These are phyloP conservation scores for Pachymerium ferrugineum DNA, from an alignment of 2,888 invertebrate genomes.

Conservation along the genomic window DNA sequence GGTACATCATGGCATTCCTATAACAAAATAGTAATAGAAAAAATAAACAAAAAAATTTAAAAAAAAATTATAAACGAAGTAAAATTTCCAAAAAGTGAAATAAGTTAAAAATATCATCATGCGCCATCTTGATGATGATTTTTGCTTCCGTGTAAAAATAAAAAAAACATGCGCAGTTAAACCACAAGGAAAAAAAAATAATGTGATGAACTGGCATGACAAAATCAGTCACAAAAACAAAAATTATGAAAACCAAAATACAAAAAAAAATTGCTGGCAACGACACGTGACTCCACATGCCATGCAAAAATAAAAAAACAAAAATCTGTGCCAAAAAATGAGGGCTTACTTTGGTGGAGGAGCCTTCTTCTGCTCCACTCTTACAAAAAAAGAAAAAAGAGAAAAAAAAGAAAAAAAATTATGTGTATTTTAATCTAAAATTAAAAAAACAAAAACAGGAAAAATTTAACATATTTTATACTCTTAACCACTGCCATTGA, in stretches of 20 bases:
- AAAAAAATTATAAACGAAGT: not conserved
- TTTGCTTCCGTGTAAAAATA: no score
- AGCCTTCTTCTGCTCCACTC: conserved; percentile 2
- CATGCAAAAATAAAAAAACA: not conserved
- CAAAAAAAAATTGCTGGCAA: not conserved
- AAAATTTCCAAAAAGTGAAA: not conserved
- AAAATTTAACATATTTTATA: not conserved
- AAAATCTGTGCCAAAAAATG: not conserved
- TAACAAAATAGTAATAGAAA: not conserved
- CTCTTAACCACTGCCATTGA: no score
- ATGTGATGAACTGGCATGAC: not conserved
- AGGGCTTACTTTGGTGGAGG: not conserved
- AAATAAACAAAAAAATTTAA: not conserved
- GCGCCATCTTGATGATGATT: no score
- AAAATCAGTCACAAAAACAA: not conserved
- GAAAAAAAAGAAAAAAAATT: conserved; percentile 33
- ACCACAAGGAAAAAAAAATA: no score
- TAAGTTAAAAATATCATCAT: no score
- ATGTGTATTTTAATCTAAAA: not conserved
- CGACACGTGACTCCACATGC: not conserved
- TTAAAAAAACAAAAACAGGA: not conserved
- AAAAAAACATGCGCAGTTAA: not conserved
- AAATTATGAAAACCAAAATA: not conserved
- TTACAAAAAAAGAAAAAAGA: conserved; percentile 50
- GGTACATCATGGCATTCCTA: no score